phyloP scores from a whole-genome alignment of 1,140 invertebrate genomes.

The Drosophila watanabei region DNA sequence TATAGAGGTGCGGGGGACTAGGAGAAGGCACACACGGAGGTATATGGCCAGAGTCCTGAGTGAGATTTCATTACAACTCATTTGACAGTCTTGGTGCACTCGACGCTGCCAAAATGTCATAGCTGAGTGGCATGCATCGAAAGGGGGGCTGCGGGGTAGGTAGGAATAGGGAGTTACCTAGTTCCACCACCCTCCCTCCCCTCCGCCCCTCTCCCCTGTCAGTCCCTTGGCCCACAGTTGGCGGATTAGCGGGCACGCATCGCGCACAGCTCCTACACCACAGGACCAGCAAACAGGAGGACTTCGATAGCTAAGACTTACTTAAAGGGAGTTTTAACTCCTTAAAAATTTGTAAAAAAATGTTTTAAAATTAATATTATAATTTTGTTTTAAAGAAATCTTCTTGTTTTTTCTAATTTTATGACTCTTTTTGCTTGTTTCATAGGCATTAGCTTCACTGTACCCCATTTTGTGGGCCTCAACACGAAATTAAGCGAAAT shows the following conservation, averaged over 20 bases:
- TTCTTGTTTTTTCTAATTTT: neutral
- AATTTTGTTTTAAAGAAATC: neutral
- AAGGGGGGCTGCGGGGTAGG: constrained; percentile 21
- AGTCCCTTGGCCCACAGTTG: constrained; percentile 14
- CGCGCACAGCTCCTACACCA: constrained; percentile 26
- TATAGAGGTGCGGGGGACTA: neutral
- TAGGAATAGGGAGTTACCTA: constrained; percentile 24
- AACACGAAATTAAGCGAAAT: constrained; percentile 83
- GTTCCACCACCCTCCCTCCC: constrained; percentile 1
- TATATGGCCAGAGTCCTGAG: constrained; percentile 59
- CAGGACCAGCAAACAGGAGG: constrained; percentile 10
- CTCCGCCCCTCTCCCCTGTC: neutral
- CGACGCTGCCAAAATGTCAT: constrained; percentile 83
- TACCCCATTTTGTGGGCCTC: constrained; percentile 39
- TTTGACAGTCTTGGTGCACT: constrained; percentile 84
- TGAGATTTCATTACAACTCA: constrained; percentile 84
- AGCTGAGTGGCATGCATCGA: constrained; percentile 75
- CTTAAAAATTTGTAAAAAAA: neutral
- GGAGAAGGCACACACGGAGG: constrained; percentile 10
- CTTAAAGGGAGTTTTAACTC: fast-evolving
- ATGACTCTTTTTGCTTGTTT: fast-evolving
- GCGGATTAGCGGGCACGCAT: constrained; percentile 67
- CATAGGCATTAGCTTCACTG: neutral
- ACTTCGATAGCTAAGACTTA: neutral
- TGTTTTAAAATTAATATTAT: neutral